phyloP scores from a whole-genome alignment of 2,797 vertebrate species.

The Potorous gilbertii region DNA sequence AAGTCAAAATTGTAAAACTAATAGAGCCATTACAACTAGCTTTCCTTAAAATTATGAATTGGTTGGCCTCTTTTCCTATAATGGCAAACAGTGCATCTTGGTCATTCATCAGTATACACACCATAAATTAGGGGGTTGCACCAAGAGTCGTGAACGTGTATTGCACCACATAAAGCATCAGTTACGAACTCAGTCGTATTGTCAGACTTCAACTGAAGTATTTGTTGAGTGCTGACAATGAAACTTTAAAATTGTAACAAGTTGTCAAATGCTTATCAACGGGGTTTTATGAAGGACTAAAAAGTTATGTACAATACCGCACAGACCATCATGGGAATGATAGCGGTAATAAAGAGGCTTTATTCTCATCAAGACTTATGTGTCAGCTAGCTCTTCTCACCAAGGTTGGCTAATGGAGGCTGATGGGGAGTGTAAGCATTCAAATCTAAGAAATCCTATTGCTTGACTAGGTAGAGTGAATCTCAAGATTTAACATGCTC shows the following conservation, averaged over 20 bases:
- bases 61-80: slow-evolving; percentile 75
- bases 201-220: not conserved
- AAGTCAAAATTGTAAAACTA: slow-evolving; percentile 76
- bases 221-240: slow-evolving; percentile 4
- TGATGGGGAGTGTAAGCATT: slow-evolving; percentile 69
- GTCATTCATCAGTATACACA: slow-evolving; percentile 53
- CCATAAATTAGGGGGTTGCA: slow-evolving; percentile 62
- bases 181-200: rapidly evolving
- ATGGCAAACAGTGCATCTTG: slow-evolving; percentile 70
- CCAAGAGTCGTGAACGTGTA: slow-evolving; percentile 52
- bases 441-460: slow-evolving; percentile 48
- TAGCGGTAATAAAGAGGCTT: slow-evolving; percentile 81
- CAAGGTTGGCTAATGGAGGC: slow-evolving; percentile 74
- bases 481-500: slow-evolving; percentile 39
- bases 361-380: slow-evolving; percentile 79
- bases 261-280: slow-evolving; percentile 81
- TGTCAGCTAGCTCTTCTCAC: slow-evolving; percentile 71
- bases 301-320: slow-evolving; percentile 78
- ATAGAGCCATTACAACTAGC: slow-evolving; percentile 77
- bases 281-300: slow-evolving; percentile 79
- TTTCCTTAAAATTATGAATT: slow-evolving; percentile 78
- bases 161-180: slow-evolving; percentile 26
- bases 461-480: slow-evolving; percentile 55
- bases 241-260: slow-evolving; percentile 75
- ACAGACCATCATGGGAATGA: slow-evolving; percentile 79